Base-by-base conservation (phyloP, 2,888 invertebrate genomes). In the Nomada goodeniana region DNA sequence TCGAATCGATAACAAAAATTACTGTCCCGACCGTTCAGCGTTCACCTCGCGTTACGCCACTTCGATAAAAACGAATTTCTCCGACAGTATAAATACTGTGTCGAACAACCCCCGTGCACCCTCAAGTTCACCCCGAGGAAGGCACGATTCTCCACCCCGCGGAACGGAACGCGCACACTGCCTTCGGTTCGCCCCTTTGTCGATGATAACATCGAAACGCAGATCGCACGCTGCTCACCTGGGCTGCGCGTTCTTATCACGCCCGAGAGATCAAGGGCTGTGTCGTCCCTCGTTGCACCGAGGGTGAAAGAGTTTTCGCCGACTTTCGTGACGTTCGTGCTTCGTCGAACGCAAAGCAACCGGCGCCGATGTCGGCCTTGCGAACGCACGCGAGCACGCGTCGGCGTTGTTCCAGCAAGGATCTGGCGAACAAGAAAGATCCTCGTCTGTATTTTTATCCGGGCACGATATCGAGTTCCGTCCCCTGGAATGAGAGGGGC, bases 271-370 rank as follows among this genome's bases (percentile, higher is more conserved):
- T 86, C 87, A 86, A 86, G 82, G 82, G 80, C 79, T 86, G 64
- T 42, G 7, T 18, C 11, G 65, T 26, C 55, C 55, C 29, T 70
- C 55, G 55, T 50, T 29, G 23, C 36, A 57, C 44, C 36, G 23
- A 59, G 57, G 64, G 57, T 42, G 67, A 59, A 44, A 63, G 72
- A 75, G 67, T 82, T 87, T 84, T 82, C 79, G 83, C 74, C 47
- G 77, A 80, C 57, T 86, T 83, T 76, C 80, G 80, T 79, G 87
- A 84, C 86, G 86, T 88, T 88, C 87, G 86, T 76, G 86, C 84
- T 88, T 63, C 78, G 61, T 86, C 77, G 86, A 50, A 80, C 84
- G 82, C 68, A 77, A 87, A 87, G 80, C 59, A 52, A 57, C 13
- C 64, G 47, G 76, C 68, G 44, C 52, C 63, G 75, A 81, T 36